phyloP scores from a whole-genome alignment of 37 sponge, comb jelly and placozoan species.

The Axinella damicornis region DNA sequence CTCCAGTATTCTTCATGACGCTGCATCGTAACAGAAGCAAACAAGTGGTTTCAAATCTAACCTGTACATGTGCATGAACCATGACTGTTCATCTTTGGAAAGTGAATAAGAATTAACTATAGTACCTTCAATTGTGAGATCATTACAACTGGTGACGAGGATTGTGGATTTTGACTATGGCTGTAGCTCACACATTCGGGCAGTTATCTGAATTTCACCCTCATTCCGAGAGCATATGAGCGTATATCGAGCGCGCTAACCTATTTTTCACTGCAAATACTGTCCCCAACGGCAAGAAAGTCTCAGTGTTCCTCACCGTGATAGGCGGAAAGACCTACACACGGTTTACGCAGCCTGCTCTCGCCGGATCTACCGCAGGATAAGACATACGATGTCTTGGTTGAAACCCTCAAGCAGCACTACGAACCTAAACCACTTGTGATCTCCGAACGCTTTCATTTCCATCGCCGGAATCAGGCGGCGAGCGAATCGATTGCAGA shows the following conservation, averaged over 20 bases:
- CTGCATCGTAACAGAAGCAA: no score
- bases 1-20: no score
- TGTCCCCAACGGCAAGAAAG: constrained; percentile 7
- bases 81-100: no score
- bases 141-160: constrained; percentile 16
- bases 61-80: no score
- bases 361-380: not conserved
- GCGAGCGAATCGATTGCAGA: not conserved
- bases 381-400: not conserved
- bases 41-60: no score
- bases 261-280: not conserved
- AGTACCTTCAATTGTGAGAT: no score
- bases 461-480: not conserved
- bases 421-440: constrained; percentile 15
- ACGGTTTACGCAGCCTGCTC: not conserved
- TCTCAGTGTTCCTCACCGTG: not conserved
- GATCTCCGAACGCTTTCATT: constrained; percentile 1
- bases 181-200: not conserved
- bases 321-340: not conserved
- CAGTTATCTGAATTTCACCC: not conserved
- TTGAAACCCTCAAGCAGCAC: not conserved
- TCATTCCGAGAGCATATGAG: not conserved
- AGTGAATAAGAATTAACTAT: no score
- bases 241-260: not conserved
- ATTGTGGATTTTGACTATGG: no score